Base-by-base conservation (phyloP, 2,113 vertebrate genomes). In the Colistium nudipinnis region DNA sequence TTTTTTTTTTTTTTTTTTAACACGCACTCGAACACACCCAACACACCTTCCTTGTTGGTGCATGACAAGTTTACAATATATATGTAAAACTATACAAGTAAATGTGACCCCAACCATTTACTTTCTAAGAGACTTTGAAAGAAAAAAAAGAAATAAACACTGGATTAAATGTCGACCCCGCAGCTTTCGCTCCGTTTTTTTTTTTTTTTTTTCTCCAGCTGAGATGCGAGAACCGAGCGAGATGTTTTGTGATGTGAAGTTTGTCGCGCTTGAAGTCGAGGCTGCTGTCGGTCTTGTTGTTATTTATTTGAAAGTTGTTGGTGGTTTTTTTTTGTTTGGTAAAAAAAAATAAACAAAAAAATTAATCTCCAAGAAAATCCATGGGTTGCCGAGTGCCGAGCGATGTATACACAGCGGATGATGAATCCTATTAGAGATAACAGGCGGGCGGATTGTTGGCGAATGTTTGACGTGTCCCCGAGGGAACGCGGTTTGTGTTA, bases 341-440 rank as follows among this genome's bases (percentile, higher is more conserved):
- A n/a, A n/a, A n/a, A n/a, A n/a, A n/a, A n/a, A n/a, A n/a, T n/a
- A n/a, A n/a, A n/a, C n/a, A n/a, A n/a, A 38, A 38, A 33, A 33
- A 35, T 13, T 2, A 17, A 31, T 24, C 22, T 28, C 7, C 0
- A n/a, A 49, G 5, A 3, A 38, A 39, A 36, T 48, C 28, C 0
- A n/a, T 75, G 47, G 1, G 36, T 4, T 41, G 39, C 60, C 56
- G 68, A 62, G 65, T 31, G 68, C 51, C 65, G 70, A 11, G 25
- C 62, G 4, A n/a, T 36, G 17, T 20, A 25, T 31, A 17, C 22
- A 54, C 55, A 7, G 5, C n/a, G n/a, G 2, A 8, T 52, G 62
- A 69, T 73, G 63, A 78, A 75, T 72, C 52, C 67, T 67, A 78
- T 80, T 64, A 70, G 25, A 43, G 70, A 62, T 62, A 82, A 76